Evolutionary conservation across 2,888 invertebrate genomes (phyloP), one percentile per base, ranked within the genome.

Genomic region (Harmothoe impar): DNA sequence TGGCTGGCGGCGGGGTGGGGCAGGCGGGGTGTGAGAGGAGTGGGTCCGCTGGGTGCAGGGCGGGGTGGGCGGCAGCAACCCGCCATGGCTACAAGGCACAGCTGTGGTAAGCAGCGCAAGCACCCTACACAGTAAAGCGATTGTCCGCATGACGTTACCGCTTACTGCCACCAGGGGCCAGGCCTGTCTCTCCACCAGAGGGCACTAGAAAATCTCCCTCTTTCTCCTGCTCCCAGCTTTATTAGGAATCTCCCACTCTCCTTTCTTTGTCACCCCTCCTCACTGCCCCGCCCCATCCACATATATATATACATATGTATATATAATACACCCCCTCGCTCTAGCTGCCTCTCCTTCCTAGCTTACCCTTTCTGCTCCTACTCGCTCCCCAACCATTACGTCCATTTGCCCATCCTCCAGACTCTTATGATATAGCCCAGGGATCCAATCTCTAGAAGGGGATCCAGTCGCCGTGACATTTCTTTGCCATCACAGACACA

Each of bases 111-210:
- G 29, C 72, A 29, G 25, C n/a, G 29, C 25, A 72, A 72, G 72
- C n/a, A 72, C 72, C 20, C 72, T 72, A 72, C 72, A 72, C 72
- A 25, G 72, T 72, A 72, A 72, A 72, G 17, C 31, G 31, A 72
- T 72, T 72, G 72, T 72, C 72, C 72, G 29, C 62, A 20, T 62
- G 23, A n/a, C 43, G 43, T 43, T 62, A n/a, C 62, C 62, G 62
- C 62, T 62, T 43, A 62, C n/a, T n/a, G 3, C n/a, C 62, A 62
- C 62, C 62, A 62, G 62, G 15, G 62, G 62, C 7, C 62, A 62
- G 12, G 20, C n/a, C 23, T 43, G 62, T n/a, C n/a, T n/a, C 20
- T 62, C 62, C 62, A 62, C 43, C 43, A n/a, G 62, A 62, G 62
- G 62, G 62, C 62, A n/a, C 62, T 62, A 62, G 20, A 62, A 62